Conservation (phyloP, 2,113 vertebrate genomes). For the human region GRCh38 chr3:102267501-102268000, state of each 20-base stretch:
- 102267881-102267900: not conserved
- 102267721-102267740: not conserved
- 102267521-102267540: not conserved
- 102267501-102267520: accelerated
- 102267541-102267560: not conserved
- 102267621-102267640: too few relatives aligned
- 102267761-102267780: not conserved
- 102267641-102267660: too few relatives aligned
- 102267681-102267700: not conserved
- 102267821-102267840: not conserved
- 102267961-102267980: too few relatives aligned
- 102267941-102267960: too few relatives aligned
- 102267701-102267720: not conserved
- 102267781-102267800: not conserved
- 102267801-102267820: not conserved
- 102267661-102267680: not conserved
- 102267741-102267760: not conserved
- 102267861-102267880: not conserved
- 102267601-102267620: too few relatives aligned
- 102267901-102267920: not conserved
- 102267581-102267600: too few relatives aligned
- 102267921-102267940: too few relatives aligned
- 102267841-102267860: not conserved
- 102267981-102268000: too few relatives aligned
- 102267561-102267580: not conserved